Percentiles rank a stretch among this genome's conserved stretches.
phyloP scores from a whole-genome alignment of 2,113 vertebrate genomes.

The Podarcis raffonei region DNA sequence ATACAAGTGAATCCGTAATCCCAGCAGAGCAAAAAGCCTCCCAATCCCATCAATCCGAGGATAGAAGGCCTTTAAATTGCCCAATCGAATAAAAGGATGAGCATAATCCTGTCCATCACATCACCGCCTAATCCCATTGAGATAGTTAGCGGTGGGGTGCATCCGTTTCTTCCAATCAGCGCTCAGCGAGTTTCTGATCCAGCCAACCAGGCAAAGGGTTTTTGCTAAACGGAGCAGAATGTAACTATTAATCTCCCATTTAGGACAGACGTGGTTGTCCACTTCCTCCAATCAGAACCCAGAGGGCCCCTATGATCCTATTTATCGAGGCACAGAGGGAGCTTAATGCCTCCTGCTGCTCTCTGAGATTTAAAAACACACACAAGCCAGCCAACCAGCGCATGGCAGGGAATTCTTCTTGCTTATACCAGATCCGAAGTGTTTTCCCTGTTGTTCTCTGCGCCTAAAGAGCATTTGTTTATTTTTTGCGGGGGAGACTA shows the following conservation, averaged over 20 bases:
- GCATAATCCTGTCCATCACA: neutral
- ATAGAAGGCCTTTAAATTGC: neutral
- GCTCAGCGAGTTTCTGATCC: neutral
- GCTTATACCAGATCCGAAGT: neutral
- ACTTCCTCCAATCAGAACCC: neutral
- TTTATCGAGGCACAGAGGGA: neutral
- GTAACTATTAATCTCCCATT: constrained; percentile 7
- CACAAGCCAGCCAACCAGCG: neutral
- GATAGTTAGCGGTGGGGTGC: neutral
- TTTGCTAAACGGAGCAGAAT: neutral
- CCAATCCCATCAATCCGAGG: neutral
- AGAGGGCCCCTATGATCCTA: neutral
- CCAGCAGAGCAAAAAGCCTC: neutral
- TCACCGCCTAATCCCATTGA: neutral
- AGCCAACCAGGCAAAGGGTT: neutral
- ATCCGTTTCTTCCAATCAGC: neutral
- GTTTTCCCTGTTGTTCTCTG: neutral
- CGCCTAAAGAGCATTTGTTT: neutral
- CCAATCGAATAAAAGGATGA: neutral
- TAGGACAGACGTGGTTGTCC: neutral
- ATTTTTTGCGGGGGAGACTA: neutral
- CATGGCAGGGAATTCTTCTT: neutral
- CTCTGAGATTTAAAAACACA: neutral
- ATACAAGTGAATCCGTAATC: neutral
- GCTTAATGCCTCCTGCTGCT: neutral